Evolutionary conservation across 2,797 vertebrate genomes (phyloP).

Genomic region (Cetoscarus ocellatus): DNA sequence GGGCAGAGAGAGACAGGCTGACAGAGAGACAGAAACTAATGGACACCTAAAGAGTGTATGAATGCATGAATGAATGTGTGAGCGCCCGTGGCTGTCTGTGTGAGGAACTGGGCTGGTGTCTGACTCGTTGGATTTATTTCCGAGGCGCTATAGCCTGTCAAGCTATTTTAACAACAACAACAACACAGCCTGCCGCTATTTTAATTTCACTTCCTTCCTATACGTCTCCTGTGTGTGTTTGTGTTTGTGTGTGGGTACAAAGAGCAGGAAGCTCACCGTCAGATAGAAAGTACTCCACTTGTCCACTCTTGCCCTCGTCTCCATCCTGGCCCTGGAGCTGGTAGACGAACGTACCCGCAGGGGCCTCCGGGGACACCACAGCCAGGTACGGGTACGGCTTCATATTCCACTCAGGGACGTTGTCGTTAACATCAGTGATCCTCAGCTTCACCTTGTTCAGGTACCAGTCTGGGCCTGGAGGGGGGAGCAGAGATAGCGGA

Average conservation of each 20-base stretch:
- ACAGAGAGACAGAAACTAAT: constrained; percentile 68
- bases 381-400: constrained; percentile 88
- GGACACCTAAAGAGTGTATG: constrained; percentile 70
- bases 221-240: constrained; percentile 14
- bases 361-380: constrained; percentile 85
- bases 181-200: constrained; percentile 29
- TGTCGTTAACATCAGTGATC: constrained; percentile 91
- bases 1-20: constrained; percentile 41
- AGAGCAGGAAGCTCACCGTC: constrained; percentile 83
- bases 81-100: constrained; percentile 62
- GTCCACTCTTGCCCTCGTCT: constrained; percentile 88
- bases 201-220: constrained; percentile 17
- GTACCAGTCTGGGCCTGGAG: constrained; percentile 90
- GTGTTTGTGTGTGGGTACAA: neutral
- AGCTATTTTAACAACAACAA: constrained; percentile 43
- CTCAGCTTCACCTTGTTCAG: constrained; percentile 87
- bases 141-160: constrained; percentile 27
- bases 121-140: constrained; percentile 60
- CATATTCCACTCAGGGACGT: constrained; percentile 90
- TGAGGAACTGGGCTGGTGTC: constrained; percentile 53
- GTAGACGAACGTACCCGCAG: constrained; percentile 85
- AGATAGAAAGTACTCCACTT: constrained; percentile 90
- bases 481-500: constrained; percentile 62
- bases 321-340: constrained; percentile 88
- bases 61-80: constrained; percentile 73